These are phyloP conservation scores for Pleuronectes platessa DNA, from an alignment of 2,113 vertebrate species.

Conservation along the genomic window DNA sequence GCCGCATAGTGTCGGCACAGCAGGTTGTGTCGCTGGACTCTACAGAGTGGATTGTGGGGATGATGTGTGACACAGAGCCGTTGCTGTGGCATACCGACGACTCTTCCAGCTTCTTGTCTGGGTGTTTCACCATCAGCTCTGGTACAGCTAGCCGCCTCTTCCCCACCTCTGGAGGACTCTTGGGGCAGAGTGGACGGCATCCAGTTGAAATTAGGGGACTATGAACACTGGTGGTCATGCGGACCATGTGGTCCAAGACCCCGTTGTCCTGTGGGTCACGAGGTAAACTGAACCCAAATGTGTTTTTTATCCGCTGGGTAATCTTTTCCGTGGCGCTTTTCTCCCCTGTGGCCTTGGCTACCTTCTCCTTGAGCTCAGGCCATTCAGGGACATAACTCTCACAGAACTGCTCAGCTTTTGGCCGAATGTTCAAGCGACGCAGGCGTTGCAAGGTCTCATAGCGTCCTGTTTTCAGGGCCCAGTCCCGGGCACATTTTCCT, in stretches of 20 bases:
- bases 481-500: constrained; percentile 85
- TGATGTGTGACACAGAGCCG: constrained; percentile 49
- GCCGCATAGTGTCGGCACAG: constrained; percentile 50
- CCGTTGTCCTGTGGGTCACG: constrained; percentile 83
- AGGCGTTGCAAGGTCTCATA: constrained; percentile 80
- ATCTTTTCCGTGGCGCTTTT: constrained; percentile 74
- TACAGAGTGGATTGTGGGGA: constrained; percentile 60
- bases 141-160: constrained; percentile 83
- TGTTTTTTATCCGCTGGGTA: constrained; percentile 73
- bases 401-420: constrained; percentile 83
- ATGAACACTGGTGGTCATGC: constrained; percentile 86
- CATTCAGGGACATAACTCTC: constrained; percentile 81
- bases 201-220: constrained; percentile 88
- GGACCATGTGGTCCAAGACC: constrained; percentile 90
- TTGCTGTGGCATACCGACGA: constrained; percentile 45
- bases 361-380: constrained; percentile 81
- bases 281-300: constrained; percentile 81
- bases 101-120: constrained; percentile 32
- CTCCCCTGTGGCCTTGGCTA: constrained; percentile 78
- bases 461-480: constrained; percentile 87
- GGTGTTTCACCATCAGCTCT: constrained; percentile 81
- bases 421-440: constrained; percentile 77
- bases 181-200: constrained; percentile 87
- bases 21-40: constrained; percentile 48
- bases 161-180: constrained; percentile 85